Evolutionary conservation across 2,113 vertebrate species (phyloP).

Genomic region (Sapajus apella): DNA sequence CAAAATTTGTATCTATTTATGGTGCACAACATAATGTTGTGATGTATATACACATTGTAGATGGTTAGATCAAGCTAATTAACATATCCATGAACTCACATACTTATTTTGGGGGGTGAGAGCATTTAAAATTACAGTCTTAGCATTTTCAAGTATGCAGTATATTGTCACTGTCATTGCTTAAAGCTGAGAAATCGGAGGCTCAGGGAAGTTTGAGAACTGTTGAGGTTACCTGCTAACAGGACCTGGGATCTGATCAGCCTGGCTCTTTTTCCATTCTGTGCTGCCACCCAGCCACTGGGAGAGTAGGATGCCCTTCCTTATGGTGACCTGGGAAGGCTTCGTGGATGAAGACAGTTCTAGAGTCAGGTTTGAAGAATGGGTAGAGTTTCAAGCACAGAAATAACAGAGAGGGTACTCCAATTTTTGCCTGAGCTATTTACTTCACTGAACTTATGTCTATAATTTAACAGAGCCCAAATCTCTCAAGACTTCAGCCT

Average conservation of each 20-base stretch:
- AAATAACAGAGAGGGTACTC: neutral
- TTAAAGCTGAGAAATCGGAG: neutral
- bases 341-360: neutral
- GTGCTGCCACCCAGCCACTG: neutral
- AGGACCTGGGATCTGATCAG: neutral
- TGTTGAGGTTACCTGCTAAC: neutral
- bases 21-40: neutral
- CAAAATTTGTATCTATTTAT: neutral
- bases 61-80: neutral
- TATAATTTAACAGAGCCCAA: constrained; percentile 56
- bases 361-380: neutral
- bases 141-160: neutral
- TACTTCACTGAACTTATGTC: constrained; percentile 51
- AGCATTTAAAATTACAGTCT: neutral
- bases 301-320: neutral
- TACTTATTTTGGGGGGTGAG: neutral
- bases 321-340: neutral
- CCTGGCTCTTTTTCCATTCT: neutral
- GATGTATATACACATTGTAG: neutral
- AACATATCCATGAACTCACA: neutral
- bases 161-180: neutral
- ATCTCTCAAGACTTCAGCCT: constrained; percentile 59
- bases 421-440: constrained; percentile 13
- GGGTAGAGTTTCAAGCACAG: constrained; percentile 1
- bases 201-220: neutral